Evolutionary conservation across 2,888 invertebrate species (phyloP).

Genomic region (Aromia moschata): DNA sequence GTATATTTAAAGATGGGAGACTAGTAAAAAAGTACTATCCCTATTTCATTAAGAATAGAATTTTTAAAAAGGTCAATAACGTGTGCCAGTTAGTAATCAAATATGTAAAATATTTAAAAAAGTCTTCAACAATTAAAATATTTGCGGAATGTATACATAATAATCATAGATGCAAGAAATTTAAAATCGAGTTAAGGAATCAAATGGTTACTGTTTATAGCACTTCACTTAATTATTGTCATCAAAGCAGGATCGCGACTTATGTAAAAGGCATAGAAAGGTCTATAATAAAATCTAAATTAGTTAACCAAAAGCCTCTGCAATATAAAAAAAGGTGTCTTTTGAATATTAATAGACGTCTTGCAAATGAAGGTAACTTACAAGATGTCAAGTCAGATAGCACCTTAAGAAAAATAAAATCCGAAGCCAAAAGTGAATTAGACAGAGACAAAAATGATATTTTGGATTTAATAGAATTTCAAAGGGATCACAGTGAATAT

Average conservation of each 20-base stretch:
- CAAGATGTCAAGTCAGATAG: constrained; percentile 28
- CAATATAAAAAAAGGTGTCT: constrained; percentile 5
- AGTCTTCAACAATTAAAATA: not conserved
- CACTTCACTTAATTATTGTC: constrained; percentile 16
- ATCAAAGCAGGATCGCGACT: not conserved
- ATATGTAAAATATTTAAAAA: constrained; percentile 17
- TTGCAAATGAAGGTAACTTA: constrained; percentile 10
- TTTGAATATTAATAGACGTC: not conserved
- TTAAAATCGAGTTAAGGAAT: constrained; percentile 8
- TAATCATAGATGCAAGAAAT: constrained; percentile 25
- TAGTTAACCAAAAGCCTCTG: constrained; percentile 9
- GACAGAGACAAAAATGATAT: constrained; percentile 24
- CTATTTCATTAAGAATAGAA: constrained; percentile 14
- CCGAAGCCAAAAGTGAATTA: constrained; percentile 13
- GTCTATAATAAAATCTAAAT: not conserved
- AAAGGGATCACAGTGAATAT: constrained; percentile 28
- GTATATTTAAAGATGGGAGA: constrained; percentile 2
- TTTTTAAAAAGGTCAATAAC: constrained; percentile 27
- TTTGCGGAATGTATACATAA: constrained; percentile 21
- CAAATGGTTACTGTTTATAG: constrained; percentile 1
- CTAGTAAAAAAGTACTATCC: constrained; percentile 17
- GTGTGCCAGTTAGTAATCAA: constrained; percentile 17
- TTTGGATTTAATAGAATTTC: constrained; percentile 23
- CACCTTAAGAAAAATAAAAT: constrained; percentile 23
- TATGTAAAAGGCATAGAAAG: constrained; percentile 8